These are phyloP conservation scores for Ariolimax columbianus DNA, from an alignment of 2,888 invertebrate genomes.

Conservation along the genomic window DNA sequence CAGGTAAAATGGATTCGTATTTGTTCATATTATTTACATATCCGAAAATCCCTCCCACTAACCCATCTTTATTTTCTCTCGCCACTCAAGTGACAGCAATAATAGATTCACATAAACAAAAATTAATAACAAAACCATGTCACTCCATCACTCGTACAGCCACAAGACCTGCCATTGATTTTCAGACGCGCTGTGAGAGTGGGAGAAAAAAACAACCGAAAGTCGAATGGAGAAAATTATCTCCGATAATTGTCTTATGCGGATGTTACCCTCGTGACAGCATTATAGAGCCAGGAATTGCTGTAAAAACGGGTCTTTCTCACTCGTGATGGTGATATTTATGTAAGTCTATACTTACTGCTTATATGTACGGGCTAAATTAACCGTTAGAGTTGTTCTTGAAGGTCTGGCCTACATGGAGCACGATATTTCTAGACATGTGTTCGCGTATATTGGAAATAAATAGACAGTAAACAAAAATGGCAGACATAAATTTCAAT, in stretches of 20 bases:
- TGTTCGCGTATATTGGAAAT: no score
- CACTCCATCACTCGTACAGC: not conserved
- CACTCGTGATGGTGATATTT: not conserved
- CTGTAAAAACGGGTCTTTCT: not conserved
- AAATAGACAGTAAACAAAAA: no score
- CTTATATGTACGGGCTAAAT: not conserved
- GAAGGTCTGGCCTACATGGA: not conserved
- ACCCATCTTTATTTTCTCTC: no score
- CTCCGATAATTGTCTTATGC: not conserved
- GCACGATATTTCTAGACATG: no score
- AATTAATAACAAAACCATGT: not conserved
- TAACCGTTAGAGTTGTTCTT: not conserved
- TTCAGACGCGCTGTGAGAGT: not conserved
- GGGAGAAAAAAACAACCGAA: not conserved
- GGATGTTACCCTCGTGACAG: slow-evolving; percentile 8
- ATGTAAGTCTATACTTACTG: not conserved
- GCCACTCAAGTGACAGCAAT: not conserved
- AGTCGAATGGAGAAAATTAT: slow-evolving; percentile 12
- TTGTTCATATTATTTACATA: no score
- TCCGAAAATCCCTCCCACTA: no score
- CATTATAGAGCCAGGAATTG: not conserved
- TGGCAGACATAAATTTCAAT: no score
- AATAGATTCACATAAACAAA: not conserved
- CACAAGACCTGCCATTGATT: not conserved
- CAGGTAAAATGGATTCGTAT: no score